A percentile compares a stretch with the other conserved stretches of the same genome.
Conservation (phyloP, 2,797 vertebrate genomes). For the Neostethus bicornis region DNA sequence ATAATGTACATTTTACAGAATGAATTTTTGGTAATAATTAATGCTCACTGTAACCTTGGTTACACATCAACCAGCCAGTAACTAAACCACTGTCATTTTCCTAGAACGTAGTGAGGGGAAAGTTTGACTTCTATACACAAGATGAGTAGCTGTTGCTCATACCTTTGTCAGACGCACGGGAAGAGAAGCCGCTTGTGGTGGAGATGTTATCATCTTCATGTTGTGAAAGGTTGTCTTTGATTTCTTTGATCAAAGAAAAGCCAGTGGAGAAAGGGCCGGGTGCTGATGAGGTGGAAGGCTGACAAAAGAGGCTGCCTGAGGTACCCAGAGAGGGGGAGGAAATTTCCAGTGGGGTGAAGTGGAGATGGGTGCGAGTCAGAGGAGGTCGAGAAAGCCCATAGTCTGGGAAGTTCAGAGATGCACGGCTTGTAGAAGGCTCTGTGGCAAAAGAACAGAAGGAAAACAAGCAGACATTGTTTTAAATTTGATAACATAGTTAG, state of each 20-base stretch:
- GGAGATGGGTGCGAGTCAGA: conserved; percentile 90
- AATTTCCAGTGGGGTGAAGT: conserved; percentile 85
- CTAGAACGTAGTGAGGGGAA: not conserved
- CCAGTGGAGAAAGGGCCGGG: conserved; percentile 80
- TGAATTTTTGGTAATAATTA: too few relatives aligned
- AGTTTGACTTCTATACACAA: too few relatives aligned
- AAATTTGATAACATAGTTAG: not conserved
- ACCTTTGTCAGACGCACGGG: conserved; percentile 99
- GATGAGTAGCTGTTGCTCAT: not conserved
- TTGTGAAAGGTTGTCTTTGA: conserved; percentile 97
- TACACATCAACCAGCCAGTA: too few relatives aligned
- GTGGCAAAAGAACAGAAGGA: conserved; percentile 23
- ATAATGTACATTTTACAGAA: not conserved
- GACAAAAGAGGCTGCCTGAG: conserved; percentile 80
- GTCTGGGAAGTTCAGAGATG: conserved; percentile 89
- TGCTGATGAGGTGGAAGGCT: conserved; percentile 91
- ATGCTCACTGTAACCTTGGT: too few relatives aligned
- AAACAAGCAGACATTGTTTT: conserved; percentile 4
- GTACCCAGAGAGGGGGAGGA: conserved; percentile 75
- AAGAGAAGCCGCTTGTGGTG: conserved; percentile 98
- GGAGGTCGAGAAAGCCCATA: conserved; percentile 90
- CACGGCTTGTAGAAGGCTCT: conserved; percentile 92
- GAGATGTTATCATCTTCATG: conserved; percentile 99
- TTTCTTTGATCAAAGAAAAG: conserved; percentile 95
- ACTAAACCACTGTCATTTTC: too few relatives aligned